These are phyloP conservation scores for Scaptomyza hsui DNA, from an alignment of 1,140 invertebrate species.

Conservation along the genomic window DNA sequence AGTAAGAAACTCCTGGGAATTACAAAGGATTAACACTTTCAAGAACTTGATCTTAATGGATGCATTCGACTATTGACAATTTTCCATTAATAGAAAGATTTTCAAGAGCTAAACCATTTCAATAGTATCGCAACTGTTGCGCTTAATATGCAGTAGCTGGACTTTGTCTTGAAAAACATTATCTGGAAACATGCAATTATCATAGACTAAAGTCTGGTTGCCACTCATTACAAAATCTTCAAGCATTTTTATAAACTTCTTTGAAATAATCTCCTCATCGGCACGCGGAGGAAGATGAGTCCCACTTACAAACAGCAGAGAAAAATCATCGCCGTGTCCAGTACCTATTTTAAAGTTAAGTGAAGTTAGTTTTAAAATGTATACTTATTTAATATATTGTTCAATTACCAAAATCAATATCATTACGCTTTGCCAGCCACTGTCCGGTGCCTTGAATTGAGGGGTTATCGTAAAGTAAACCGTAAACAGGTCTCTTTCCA, in stretches of 20 bases:
- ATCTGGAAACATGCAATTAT: conserved; percentile 7
- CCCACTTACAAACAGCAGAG: conserved; percentile 31
- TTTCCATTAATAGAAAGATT: too few species aligned
- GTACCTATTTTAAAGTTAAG: conserved; percentile 33
- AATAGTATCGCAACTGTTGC: neutral
- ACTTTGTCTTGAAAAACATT: conserved; percentile 27
- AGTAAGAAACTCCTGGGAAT: conserved; percentile 1
- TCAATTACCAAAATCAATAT: conserved; percentile 43
- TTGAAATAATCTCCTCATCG: conserved; percentile 40
- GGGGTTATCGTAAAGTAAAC: conserved; percentile 56
- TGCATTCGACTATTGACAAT: too few species aligned
- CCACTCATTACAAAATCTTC: conserved; percentile 33
- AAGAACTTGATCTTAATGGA: neutral
- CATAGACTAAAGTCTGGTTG: conserved; percentile 8
- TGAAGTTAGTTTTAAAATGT: too few species aligned
- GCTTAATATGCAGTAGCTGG: conserved; percentile 31
- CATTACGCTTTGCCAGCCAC: conserved; percentile 28
- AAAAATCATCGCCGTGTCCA: conserved; percentile 59
- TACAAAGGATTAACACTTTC: conserved; percentile 16
- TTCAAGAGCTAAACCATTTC: neutral
- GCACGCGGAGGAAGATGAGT: neutral
- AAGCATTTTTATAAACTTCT: conserved; percentile 49
- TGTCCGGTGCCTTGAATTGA: conserved; percentile 17
- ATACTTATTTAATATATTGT: neutral
- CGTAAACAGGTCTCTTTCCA: conserved; percentile 39